Evolutionary conservation across 2,113 vertebrate genomes (phyloP).

Genomic region (Aldabrachelys gigantea): DNA sequence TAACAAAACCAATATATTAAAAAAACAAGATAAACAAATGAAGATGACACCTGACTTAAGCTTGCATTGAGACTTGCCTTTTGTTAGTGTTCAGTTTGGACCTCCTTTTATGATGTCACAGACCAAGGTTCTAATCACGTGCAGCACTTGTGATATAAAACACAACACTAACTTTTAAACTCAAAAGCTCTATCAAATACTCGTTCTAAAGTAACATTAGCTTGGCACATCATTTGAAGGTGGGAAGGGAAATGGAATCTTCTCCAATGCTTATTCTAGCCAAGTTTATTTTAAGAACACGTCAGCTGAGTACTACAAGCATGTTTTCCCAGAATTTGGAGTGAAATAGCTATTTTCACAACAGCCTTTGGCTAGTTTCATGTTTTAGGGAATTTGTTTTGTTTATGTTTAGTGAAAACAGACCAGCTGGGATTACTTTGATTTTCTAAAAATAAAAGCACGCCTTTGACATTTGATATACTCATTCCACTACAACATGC

Average conservation of each 20-base stretch:
- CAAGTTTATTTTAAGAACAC: neutral
- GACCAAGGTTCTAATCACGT: slow-evolving; percentile 45
- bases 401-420: slow-evolving; percentile 10
- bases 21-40: slow-evolving; percentile 54
- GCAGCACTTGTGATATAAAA: slow-evolving; percentile 48
- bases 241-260: neutral
- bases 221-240: neutral
- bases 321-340: neutral
- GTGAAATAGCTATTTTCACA: slow-evolving; percentile 55
- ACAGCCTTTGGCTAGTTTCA: slow-evolving; percentile 20
- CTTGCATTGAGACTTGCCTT: slow-evolving; percentile 69
- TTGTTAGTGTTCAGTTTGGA: slow-evolving; percentile 39
- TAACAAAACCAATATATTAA: slow-evolving; percentile 59
- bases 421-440: slow-evolving; percentile 28
- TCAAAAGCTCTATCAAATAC: slow-evolving; percentile 55
- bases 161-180: slow-evolving; percentile 50
- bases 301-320: neutral
- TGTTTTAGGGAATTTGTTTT: neutral
- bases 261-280: neutral
- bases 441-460: slow-evolving; percentile 48
- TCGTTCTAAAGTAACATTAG: neutral
- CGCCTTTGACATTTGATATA: slow-evolving; percentile 37
- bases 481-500: slow-evolving; percentile 46
- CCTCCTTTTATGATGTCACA: slow-evolving; percentile 41
- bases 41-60: slow-evolving; percentile 72